phyloP scores from a whole-genome alignment of 1,140 invertebrate genomes.

The Mylabris phalerata region DNA sequence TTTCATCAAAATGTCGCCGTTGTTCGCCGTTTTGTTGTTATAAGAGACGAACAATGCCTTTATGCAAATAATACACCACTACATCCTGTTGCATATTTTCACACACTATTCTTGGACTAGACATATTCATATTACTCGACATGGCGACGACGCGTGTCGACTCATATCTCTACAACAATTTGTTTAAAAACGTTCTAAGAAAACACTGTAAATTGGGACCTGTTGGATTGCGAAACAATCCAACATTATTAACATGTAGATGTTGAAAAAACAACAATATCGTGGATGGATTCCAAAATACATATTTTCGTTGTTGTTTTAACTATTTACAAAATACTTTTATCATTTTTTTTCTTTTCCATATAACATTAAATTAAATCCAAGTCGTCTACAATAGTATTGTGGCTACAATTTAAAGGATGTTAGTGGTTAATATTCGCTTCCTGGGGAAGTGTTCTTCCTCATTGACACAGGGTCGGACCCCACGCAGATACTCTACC shows the following conservation, averaged over 20 bases:
- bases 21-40: conserved; percentile 1
- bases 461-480: conserved; percentile 23
- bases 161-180: background rate
- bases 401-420: conserved; percentile 17
- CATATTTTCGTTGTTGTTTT: too few relatives aligned
- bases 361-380: too few relatives aligned
- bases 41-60: conserved; percentile 18
- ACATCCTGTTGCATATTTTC: conserved; percentile 24
- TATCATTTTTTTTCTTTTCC: too few relatives aligned
- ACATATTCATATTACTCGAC: conserved; percentile 10
- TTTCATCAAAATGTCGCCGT: too few relatives aligned
- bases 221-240: too few relatives aligned
- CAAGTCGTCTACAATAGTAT: too few relatives aligned
- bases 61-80: conserved; percentile 20
- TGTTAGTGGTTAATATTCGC: conserved; percentile 27
- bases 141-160: too few relatives aligned
- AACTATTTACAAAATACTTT: too few relatives aligned
- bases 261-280: too few relatives aligned
- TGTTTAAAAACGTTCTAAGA: background rate
- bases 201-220: conserved; percentile 1
- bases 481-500: conserved; percentile 22
- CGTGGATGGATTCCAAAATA: too few relatives aligned
- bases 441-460: conserved; percentile 33
- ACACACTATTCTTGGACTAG: conserved; percentile 14
- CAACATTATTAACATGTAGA: too few relatives aligned